phyloP scores from a whole-genome alignment of 2,113 vertebrate genomes.

The Xiphophorus couchianus region DNA sequence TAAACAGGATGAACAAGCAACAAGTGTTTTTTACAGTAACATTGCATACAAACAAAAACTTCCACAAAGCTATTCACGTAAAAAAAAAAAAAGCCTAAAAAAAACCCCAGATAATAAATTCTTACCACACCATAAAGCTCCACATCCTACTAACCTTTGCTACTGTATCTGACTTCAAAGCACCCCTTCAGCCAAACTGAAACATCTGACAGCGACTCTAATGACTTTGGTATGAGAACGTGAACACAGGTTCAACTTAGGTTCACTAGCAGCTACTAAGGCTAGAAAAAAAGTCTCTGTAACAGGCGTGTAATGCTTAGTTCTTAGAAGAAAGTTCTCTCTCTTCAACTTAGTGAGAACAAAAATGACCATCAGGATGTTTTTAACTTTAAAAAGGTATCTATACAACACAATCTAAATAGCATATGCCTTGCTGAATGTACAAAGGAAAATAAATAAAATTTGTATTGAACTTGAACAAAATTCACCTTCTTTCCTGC shows the following conservation, averaged over 20 bases:
- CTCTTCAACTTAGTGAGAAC: not conserved
- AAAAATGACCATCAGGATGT: not conserved
- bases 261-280: constrained; percentile 24
- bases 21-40: constrained; percentile 44
- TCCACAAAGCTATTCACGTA: constrained; percentile 14
- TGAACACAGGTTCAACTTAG: constrained; percentile 18
- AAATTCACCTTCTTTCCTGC: not conserved
- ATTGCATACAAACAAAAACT: constrained; percentile 5
- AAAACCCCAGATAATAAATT: not conserved
- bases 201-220: constrained; percentile 3
- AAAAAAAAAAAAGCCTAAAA: not conserved
- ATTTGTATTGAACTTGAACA: not conserved
- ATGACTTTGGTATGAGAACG: constrained; percentile 29
- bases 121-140: constrained; percentile 46
- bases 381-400: not conserved
- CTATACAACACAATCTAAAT: not conserved
- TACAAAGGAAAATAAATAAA: constrained; percentile 3
- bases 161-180: constrained; percentile 1
- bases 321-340: not conserved
- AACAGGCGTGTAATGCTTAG: not conserved
- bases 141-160: constrained; percentile 16
- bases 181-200: not conserved
- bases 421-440: not conserved
- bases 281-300: constrained; percentile 10
- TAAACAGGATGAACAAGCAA: constrained; percentile 36